Evolutionary conservation across 2,113 vertebrate species (phyloP).

Genomic region (Ptychochromis oligacanthus): DNA sequence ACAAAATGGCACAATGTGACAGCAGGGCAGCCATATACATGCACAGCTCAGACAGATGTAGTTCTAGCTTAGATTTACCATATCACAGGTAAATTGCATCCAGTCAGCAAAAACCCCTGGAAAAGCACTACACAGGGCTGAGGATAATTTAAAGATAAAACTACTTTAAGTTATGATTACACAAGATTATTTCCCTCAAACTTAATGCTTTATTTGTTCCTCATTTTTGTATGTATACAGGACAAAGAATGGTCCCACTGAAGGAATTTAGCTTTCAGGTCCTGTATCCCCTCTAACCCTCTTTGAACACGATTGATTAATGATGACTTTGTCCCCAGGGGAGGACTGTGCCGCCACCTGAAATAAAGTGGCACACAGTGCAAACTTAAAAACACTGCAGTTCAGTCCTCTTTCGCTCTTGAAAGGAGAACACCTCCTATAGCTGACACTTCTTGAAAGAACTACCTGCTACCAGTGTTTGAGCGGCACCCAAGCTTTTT

Average conservation of each 20-base stretch:
- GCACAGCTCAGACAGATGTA: slow-evolving; percentile 87
- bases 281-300: background rate
- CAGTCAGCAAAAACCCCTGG: slow-evolving; percentile 29
- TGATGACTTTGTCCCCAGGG: slow-evolving; percentile 6
- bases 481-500: background rate
- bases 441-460: slow-evolving; percentile 29
- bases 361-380: slow-evolving; percentile 2
- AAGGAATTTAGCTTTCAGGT: slow-evolving; percentile 17
- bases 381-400: background rate
- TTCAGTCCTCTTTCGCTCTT: background rate
- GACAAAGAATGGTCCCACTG: slow-evolving; percentile 36
- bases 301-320: slow-evolving; percentile 21
- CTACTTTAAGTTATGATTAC: slow-evolving; percentile 26
- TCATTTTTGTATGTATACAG: slow-evolving; percentile 8
- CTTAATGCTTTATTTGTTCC: slow-evolving; percentile 42
- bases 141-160: slow-evolving; percentile 44
- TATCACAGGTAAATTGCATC: slow-evolving; percentile 55
- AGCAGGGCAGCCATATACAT: slow-evolving; percentile 89
- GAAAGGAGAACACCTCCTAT: background rate
- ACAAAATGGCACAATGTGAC: slow-evolving; percentile 96
- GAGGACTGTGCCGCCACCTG: background rate
- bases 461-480: background rate
- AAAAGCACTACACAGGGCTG: slow-evolving; percentile 36
- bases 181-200: slow-evolving; percentile 7
- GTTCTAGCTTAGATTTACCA: slow-evolving; percentile 76